These are phyloP conservation scores for Neodiprion fabricii DNA, from an alignment of 1,140 invertebrate species.

Conservation along the genomic window DNA sequence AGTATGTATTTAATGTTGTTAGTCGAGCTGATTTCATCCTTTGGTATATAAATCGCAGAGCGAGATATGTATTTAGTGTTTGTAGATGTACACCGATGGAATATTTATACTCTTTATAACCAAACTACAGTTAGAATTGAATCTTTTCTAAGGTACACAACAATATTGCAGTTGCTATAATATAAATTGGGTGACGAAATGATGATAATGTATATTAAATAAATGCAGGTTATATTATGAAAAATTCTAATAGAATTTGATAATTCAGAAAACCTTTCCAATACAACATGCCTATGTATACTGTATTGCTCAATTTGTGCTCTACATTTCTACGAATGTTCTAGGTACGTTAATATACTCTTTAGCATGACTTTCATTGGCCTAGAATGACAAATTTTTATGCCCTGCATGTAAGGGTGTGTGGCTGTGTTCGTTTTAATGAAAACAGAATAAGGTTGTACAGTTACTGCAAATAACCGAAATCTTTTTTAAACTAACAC, in stretches of 20 bases:
- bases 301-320: neutral
- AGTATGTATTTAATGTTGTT: neutral
- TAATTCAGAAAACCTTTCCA: neutral
- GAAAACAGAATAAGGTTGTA: too few relatives aligned
- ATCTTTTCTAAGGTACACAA: neutral
- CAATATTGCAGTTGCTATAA: neutral
- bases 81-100: neutral
- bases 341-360: constrained; percentile 1
- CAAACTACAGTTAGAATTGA: neutral
- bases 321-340: neutral
- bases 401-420: constrained; percentile 8
- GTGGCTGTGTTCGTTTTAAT: neutral
- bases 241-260: neutral
- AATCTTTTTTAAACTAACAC: too few relatives aligned
- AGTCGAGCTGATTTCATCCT: neutral
- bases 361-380: neutral
- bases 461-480: too few relatives aligned
- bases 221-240: neutral
- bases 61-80: neutral
- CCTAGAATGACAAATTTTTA: neutral
- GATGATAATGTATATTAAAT: constrained; percentile 3
- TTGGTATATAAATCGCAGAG: constrained; percentile 1
- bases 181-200: neutral
- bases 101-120: neutral
- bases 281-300: neutral